A percentile compares a stretch with the other conserved stretches of the same genome.
These are phyloP conservation scores for Ornithorhynchus anatinus DNA, from an alignment of 2,113 vertebrate species.

Conservation along the genomic window DNA sequence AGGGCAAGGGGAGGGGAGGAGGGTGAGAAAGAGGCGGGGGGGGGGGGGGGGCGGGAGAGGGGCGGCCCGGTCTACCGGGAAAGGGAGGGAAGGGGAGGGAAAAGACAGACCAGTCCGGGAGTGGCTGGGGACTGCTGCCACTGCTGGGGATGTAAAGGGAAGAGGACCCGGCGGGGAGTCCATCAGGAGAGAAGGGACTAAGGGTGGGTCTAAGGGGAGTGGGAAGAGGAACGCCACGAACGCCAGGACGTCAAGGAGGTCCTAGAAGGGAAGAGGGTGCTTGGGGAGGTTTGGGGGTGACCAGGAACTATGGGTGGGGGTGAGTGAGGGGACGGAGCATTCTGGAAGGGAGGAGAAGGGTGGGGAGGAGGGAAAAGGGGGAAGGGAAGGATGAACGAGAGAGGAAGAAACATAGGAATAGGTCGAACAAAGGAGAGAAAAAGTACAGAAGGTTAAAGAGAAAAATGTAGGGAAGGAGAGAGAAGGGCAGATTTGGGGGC, in stretches of 20 bases:
- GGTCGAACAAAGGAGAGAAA: background rate
- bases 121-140: no score
- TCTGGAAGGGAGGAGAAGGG: background rate
- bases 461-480: background rate
- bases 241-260: no score
- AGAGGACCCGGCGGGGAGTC: no score
- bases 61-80: background rate
- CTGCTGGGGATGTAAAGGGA: no score
- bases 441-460: background rate
- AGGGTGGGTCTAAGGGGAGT: no score
- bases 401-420: background rate
- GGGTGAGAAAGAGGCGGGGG: background rate
- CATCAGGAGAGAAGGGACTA: no score
- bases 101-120: background rate
- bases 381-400: background rate
- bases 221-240: background rate
- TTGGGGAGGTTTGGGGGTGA: background rate
- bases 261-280: background rate
- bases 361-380: background rate
- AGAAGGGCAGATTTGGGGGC: no score
- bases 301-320: background rate
- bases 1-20: no score
- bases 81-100: background rate
- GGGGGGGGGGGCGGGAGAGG: background rate
- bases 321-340: background rate